Base-by-base conservation (phyloP, 1,140 invertebrate species). In the Leptestheria dahalacensis region DNA sequence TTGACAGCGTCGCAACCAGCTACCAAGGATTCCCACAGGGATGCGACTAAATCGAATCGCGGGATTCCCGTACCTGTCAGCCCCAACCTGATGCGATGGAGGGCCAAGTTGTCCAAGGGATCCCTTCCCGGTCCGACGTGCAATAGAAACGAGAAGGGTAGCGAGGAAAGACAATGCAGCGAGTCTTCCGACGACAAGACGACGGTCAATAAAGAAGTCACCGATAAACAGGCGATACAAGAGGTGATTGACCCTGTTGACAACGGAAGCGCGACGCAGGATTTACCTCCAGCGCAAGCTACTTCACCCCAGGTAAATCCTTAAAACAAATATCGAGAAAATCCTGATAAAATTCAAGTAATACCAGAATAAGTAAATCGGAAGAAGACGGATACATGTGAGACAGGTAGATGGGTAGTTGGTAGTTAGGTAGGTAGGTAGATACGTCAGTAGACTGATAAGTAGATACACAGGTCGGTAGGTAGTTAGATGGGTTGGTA, bases 21-120 rank as follows among this genome's bases (percentile, higher is more conserved):
- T 50, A 9, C 48, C 1, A 10, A 10, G n/a, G n/a, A n/a, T 50
- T 20, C 18, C 11, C 23, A 6, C 33, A 41, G 15, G 33, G 33
- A 41, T 6, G 6, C 33, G 6, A 6, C 33, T 15, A 41, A 15
- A 41, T 9, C 33, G 6, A 41, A 15, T 15, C 33, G 53, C 4
- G 25, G 53, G 26, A 15, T 20, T 12, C 11, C 53, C 1, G 53
- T 55, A 29, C 53, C 53, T 26, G 23, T 29, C 26, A 55, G 53
- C 33, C 53, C 53, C 0, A 55, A 55, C 33, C 53, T 55, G 53
- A 55, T 55, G 21, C 23, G 53, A 26, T 55, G 53, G 53, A 29
- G 26, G n/a, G 53, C 53, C 53, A 55, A 55, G 33, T 33, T 55
- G 3, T 55, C 53, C 25, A 33, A 33, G 24, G 21, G 23, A 2